phyloP scores from a whole-genome alignment of 2,797 vertebrate genomes.

The Phataginus tetradactyla region DNA sequence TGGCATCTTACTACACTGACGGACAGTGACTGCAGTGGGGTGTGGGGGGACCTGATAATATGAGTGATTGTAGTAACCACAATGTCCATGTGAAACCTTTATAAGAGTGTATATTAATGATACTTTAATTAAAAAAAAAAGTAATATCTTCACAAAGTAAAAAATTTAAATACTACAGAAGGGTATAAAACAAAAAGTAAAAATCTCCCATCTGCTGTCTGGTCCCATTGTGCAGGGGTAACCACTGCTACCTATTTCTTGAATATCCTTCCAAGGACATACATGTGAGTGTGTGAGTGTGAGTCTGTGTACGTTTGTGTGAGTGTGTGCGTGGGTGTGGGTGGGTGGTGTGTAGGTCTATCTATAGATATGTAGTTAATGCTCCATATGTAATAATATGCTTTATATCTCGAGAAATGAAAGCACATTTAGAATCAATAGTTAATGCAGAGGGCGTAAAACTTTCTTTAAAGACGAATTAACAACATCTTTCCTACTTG shows the following conservation, averaged over 20 bases:
- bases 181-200: constrained; percentile 44
- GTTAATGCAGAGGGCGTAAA: not conserved
- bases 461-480: constrained; percentile 55
- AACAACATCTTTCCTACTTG: not conserved
- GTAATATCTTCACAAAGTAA: not conserved
- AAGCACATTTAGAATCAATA: not conserved
- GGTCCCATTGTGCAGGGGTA: not conserved
- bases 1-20: no score
- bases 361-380: not conserved
- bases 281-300: not conserved
- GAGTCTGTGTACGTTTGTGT: not conserved
- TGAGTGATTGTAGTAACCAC: no score
- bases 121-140: no score
- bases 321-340: no score
- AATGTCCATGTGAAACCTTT: no score
- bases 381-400: not conserved
- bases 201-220: not conserved
- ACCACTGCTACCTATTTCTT: not conserved
- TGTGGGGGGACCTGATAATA: no score
- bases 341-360: not conserved
- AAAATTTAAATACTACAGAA: constrained; percentile 6
- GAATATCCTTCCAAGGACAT: not conserved
- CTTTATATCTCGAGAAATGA: not conserved
- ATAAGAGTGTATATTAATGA: no score
- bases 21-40: no score